Conservation (phyloP, 2,797 vertebrate species). For the Melanotaenia trifasciata region DNA sequence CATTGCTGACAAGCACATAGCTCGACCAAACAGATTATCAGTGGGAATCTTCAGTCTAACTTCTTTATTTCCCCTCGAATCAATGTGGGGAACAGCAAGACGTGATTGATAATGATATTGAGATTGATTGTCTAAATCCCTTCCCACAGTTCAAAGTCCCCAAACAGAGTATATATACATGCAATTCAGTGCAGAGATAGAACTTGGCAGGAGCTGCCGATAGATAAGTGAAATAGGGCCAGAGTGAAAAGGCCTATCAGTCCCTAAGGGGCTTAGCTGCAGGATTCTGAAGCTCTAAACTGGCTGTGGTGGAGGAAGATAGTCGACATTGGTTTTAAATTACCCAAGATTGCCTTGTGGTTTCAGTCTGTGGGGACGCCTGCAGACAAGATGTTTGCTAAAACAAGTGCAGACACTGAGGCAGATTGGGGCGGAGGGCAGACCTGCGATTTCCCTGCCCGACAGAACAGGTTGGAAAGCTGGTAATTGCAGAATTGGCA, state of each 20-base stretch:
- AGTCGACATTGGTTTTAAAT: conserved; percentile 86
- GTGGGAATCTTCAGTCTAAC: conserved; percentile 87
- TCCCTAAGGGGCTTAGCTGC: conserved; percentile 83
- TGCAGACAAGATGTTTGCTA: conserved; percentile 86
- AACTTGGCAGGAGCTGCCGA: conserved; percentile 84
- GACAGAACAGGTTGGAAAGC: conserved; percentile 75
- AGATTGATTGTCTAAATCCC: conserved; percentile 92
- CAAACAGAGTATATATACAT: conserved; percentile 85
- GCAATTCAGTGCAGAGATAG: conserved; percentile 81
- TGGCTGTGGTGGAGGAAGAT: conserved; percentile 76
- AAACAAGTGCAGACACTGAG: conserved; percentile 83
- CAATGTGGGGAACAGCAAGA: conserved; percentile 84
- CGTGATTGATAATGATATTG: conserved; percentile 92
- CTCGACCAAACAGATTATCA: conserved; percentile 88
- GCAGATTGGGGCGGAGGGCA: conserved; percentile 80
- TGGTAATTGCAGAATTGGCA: conserved; percentile 84
- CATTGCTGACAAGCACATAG: conserved; percentile 80
- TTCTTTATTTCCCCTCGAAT: conserved; percentile 87
- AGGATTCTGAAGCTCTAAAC: conserved; percentile 84
- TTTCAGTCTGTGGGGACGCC: conserved; percentile 79
- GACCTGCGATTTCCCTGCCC: conserved; percentile 78
- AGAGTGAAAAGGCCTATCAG: conserved; percentile 85
- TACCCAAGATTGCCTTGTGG: conserved; percentile 88
- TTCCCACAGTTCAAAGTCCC: conserved; percentile 87
- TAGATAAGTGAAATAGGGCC: conserved; percentile 88